Conservation (phyloP, 2,797 vertebrate species). For the Lagocephalus sceleratus region DNA sequence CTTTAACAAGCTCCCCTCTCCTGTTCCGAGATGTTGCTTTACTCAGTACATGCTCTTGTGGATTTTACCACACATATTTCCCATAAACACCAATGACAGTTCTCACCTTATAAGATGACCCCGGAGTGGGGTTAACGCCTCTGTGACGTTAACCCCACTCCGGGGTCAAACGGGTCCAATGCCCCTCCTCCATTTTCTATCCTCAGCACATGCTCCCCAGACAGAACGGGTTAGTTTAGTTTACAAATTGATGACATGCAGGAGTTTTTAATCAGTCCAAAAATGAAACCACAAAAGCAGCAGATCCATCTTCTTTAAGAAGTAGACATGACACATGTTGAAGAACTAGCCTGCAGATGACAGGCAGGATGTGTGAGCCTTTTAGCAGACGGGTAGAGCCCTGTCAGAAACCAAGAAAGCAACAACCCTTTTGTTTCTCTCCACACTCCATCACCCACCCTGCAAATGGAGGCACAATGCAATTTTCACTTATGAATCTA, state of each 20-base stretch:
- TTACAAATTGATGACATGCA: conserved; percentile 2
- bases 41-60: conserved; percentile 11
- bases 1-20: conserved; percentile 16
- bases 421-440: conserved; percentile 60
- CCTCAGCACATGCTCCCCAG: conserved; percentile 28
- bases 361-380: conserved; percentile 52
- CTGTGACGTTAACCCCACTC: no score
- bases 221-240: conserved; percentile 24
- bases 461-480: conserved; percentile 67
- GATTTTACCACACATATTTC: conserved; percentile 8
- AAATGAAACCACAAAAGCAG: background rate
- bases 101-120: conserved; percentile 53
- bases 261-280: background rate
- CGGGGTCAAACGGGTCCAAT: conserved; percentile 57
- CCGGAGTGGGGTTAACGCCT: conserved; percentile 36
- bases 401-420: conserved; percentile 45
- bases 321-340: conserved; percentile 25
- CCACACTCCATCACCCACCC: conserved; percentile 64
- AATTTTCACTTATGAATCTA: conserved; percentile 74
- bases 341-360: conserved; percentile 46
- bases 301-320: conserved; percentile 8
- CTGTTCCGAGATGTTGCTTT: conserved; percentile 16
- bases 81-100: conserved; percentile 15
- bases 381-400: conserved; percentile 32
- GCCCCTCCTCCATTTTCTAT: conserved; percentile 6